Evolutionary conservation across 2,888 invertebrate species (phyloP), one percentile per base, ranked within the genome.

Genomic region (Hemithea aestivaria): DNA sequence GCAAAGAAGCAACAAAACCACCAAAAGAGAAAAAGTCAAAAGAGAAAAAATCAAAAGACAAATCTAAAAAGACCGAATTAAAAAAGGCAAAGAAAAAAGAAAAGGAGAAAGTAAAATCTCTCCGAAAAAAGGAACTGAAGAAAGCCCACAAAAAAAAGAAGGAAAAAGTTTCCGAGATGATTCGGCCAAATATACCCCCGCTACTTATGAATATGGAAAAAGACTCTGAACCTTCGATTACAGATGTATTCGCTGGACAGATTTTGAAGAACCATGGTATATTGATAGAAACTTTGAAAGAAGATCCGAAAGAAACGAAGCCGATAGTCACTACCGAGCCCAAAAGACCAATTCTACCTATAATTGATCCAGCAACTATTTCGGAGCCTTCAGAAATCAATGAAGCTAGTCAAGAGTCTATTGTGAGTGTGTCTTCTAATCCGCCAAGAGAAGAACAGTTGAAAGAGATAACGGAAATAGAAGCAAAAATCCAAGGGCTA

Each of bases 161-260:
- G 39, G 74, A 66, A 35, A 85, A 81, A 57, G 74, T 77, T 25
- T 68, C 73, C 48, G 83, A 77, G 23, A 81, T 77, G 48, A 80
- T 82, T 45, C 70, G 83, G 8, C 87, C 87, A 0, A 87, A 85
- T 50, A 67, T 87, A 42, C 87, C 88, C 10, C 87, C 85, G 0
- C 54, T 87, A 21, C 64, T 85, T 0, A 85, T 85, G 83, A 85
- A 84, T 40, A 81, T 83, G 42, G 83, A 83, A 40, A 88, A 85
- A 45, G 74, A 78, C 36, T 80, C 87, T 2, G 84, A 88, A 35
- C 85, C 87, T 2, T 90, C 90, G 7, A 91, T 91, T 21, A 90
- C 90, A 1, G 90, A 91, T 66, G 88, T 90, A 0, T 90, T 91
- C 64, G 91, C 90, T 6, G 90, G 89, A n/a, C 90, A 90, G 51